phyloP scores from a whole-genome alignment of 2,888 invertebrate species.

The Tetragonisca angustula region DNA sequence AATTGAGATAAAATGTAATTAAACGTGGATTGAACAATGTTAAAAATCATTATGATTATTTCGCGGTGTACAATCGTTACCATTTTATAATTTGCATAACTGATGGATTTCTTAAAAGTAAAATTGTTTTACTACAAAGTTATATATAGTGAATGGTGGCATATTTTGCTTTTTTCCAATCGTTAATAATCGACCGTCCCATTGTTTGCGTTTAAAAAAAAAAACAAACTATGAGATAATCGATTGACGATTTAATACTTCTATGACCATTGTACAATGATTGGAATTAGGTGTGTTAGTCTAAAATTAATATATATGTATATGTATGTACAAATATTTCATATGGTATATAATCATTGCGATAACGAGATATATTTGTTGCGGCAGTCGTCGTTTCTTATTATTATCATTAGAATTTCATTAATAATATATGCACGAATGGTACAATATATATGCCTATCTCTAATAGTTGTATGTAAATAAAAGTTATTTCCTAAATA shows the following conservation, averaged over 20 bases:
- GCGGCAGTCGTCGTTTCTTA: slow-evolving; percentile 79
- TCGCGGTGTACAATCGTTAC: neutral
- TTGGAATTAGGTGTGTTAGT: slow-evolving; percentile 72
- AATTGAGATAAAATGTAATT: slow-evolving; percentile 8
- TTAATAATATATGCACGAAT: slow-evolving; percentile 70
- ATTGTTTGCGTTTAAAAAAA: slow-evolving; percentile 8
- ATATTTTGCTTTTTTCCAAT: slow-evolving; percentile 33
- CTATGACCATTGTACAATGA: slow-evolving; percentile 65
- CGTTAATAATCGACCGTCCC: slow-evolving; percentile 42
- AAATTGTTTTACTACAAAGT: slow-evolving; percentile 72
- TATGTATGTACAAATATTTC: slow-evolving; percentile 52
- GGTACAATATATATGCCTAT: slow-evolving; percentile 72
- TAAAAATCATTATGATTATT: slow-evolving; percentile 44
- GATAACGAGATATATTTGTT: slow-evolving; percentile 81
- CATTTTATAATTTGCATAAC: slow-evolving; percentile 26
- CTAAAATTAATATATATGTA: slow-evolving; percentile 64
- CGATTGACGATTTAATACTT: slow-evolving; percentile 41
- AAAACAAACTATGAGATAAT: slow-evolving; percentile 45
- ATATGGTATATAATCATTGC: slow-evolving; percentile 73
- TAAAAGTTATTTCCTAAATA: slow-evolving; percentile 81
- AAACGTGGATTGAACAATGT: slow-evolving; percentile 14
- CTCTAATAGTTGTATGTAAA: slow-evolving; percentile 79
- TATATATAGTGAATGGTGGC: slow-evolving; percentile 67
- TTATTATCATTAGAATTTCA: slow-evolving; percentile 70
- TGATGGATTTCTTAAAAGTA: slow-evolving; percentile 65